Evolutionary conservation across 2,113 vertebrate genomes (phyloP).

Genomic region (Pycnonotus jocosus): DNA sequence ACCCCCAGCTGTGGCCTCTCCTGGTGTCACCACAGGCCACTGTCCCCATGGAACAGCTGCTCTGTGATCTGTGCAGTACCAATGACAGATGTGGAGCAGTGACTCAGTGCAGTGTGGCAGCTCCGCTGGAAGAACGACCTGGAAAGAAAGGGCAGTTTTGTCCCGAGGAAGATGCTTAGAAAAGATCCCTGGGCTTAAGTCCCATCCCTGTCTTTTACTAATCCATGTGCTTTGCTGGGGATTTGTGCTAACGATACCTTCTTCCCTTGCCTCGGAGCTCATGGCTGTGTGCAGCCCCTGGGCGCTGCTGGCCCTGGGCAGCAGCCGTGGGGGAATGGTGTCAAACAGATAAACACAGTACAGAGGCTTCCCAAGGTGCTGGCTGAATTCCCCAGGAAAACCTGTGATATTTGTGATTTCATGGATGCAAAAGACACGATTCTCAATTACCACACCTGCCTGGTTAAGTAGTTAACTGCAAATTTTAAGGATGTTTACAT

Average conservation of each 20-base stretch:
- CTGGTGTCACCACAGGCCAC: accelerated
- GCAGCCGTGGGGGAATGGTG: neutral
- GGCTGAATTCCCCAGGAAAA: neutral
- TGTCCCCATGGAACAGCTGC: accelerated
- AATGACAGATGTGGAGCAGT: neutral
- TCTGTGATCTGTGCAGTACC: accelerated
- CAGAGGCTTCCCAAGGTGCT: accelerated
- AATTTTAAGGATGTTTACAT: neutral
- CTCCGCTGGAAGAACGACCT: neutral
- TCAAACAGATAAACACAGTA: accelerated
- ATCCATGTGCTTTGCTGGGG: neutral
- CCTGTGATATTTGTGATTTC: accelerated
- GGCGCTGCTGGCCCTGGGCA: accelerated
- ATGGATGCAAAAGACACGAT: neutral
- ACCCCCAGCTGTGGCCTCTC: neutral
- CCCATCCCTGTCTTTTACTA: neutral
- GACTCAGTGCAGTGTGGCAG: neutral
- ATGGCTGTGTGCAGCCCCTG: neutral
- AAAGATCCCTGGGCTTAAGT: neutral
- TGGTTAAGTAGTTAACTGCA: neutral
- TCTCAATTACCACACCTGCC: accelerated
- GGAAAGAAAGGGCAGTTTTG: neutral
- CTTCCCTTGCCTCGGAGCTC: neutral
- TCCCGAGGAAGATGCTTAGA: neutral
- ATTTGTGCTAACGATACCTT: neutral